A percentile compares a stretch with the other conserved stretches of the same genome.
These are phyloP conservation scores for Subacronicta megacephala DNA, from an alignment of 2,888 invertebrate genomes.

Conservation along the genomic window DNA sequence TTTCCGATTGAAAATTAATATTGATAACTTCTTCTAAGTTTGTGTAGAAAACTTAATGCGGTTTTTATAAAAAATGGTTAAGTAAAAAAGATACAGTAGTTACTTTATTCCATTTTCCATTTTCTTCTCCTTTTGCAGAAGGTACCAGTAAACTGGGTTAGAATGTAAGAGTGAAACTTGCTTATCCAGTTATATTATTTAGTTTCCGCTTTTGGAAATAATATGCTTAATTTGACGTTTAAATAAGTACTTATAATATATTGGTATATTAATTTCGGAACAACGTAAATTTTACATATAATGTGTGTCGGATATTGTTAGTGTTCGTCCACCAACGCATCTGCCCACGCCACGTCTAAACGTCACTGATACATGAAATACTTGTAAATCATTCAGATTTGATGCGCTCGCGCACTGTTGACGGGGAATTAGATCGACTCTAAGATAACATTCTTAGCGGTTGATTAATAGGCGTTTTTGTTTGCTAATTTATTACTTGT, in stretches of 20 bases:
- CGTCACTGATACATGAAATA: constrained; percentile 37
- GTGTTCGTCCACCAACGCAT: constrained; percentile 51
- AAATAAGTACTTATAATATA: constrained; percentile 34
- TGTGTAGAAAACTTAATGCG: too few species aligned
- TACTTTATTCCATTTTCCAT: too few species aligned
- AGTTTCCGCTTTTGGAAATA: constrained; percentile 29
- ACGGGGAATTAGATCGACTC: constrained; percentile 39
- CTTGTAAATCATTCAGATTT: constrained; percentile 53
- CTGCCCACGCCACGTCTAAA: constrained; percentile 44
- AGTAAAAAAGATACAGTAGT: too few species aligned
- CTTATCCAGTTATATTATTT: constrained; percentile 23
- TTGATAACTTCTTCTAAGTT: too few species aligned
- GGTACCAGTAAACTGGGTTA: too few species aligned
- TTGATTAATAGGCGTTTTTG: constrained; percentile 49
- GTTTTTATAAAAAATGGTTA: too few species aligned
- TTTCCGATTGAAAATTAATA: too few species aligned
- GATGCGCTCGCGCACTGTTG: constrained; percentile 45
- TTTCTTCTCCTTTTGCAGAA: too few species aligned
- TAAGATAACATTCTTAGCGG: constrained; percentile 39
- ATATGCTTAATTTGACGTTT: constrained; percentile 30
- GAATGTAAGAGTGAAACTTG: not conserved
- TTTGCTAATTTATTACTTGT: constrained; percentile 41
- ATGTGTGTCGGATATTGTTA: constrained; percentile 50
- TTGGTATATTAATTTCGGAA: constrained; percentile 39
- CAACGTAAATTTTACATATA: constrained; percentile 50